These are phyloP conservation scores for Cotesia glomerata DNA, from an alignment of 1,140 invertebrate genomes.

Conservation along the genomic window DNA sequence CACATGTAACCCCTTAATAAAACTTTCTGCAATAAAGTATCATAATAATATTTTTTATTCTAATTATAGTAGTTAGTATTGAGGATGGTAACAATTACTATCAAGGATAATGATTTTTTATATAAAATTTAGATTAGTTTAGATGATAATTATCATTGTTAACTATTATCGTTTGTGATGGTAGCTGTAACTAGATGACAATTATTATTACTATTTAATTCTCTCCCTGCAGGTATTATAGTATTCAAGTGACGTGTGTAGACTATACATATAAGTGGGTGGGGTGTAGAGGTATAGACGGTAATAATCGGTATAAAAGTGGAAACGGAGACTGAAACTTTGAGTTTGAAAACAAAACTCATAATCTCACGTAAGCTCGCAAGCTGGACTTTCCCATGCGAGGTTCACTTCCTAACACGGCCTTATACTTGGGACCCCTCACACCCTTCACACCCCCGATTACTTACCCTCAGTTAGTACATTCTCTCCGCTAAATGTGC, in stretches of 20 bases:
- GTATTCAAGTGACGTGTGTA: not conserved
- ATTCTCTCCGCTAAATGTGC: not conserved
- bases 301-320: constrained; percentile 56
- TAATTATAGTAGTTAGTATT: too few species aligned
- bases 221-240: too few species aligned
- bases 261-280: not conserved
- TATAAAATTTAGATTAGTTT: too few species aligned
- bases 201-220: too few species aligned
- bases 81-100: too few species aligned
- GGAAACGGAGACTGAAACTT: constrained; percentile 35
- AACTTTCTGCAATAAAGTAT: too few species aligned
- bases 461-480: not conserved
- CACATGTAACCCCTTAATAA: too few species aligned
- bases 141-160: too few species aligned
- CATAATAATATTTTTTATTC: too few species aligned
- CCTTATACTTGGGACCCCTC: not conserved
- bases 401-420: constrained; percentile 18
- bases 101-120: too few species aligned
- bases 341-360: constrained; percentile 50
- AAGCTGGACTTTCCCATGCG: constrained; percentile 60
- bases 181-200: too few species aligned
- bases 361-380: constrained; percentile 60
- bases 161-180: too few species aligned
- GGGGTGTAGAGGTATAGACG: not conserved
- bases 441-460: not conserved